Conservation (phyloP, 2,113 vertebrate species). For the Zosterops borbonicus region DNA sequence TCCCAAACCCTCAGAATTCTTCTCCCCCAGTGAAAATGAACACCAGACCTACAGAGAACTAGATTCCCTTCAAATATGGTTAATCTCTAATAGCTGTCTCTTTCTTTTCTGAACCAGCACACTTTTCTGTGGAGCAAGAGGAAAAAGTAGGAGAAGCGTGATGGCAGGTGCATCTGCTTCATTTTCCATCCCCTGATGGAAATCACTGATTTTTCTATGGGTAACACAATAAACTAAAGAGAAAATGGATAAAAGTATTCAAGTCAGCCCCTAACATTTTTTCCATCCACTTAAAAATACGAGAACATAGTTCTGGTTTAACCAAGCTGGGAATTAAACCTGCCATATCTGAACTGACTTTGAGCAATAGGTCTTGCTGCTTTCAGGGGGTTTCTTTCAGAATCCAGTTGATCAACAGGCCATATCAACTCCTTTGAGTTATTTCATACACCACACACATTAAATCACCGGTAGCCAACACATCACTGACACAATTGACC, state of each 20-base stretch:
- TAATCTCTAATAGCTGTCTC: background rate
- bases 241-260: background rate
- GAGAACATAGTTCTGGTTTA: background rate
- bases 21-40: background rate
- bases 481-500: constrained; percentile 4
- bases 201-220: background rate
- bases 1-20: background rate
- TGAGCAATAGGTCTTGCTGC: background rate
- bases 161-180: background rate
- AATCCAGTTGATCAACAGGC: background rate
- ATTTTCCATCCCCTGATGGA: background rate
- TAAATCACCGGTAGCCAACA: background rate
- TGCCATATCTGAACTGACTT: rapidly evolving
- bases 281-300: background rate
- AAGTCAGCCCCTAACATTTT: background rate
- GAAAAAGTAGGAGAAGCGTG: background rate
- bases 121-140: background rate
- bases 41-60: background rate
- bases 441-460: background rate
- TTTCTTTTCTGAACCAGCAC: background rate
- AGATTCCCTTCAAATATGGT: background rate
- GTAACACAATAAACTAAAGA: background rate
- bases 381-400: background rate
- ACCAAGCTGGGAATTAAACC: background rate
- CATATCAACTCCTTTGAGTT: background rate